Evolutionary conservation across 1,140 invertebrate species (phyloP), one percentile per base, ranked within the genome.

Genomic region (Drosophila elegans): DNA sequence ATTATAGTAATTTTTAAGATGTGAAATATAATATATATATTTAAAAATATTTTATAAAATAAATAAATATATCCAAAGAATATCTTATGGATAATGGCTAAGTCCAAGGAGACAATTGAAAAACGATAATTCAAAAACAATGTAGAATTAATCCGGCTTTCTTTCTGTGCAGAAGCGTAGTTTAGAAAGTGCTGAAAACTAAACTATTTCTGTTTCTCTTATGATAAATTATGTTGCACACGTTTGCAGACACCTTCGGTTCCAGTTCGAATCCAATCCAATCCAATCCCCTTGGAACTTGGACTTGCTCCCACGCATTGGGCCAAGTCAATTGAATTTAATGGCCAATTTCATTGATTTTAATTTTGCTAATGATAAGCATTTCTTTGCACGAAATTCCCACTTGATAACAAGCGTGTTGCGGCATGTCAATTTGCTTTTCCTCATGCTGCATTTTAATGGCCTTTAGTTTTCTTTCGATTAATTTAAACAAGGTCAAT

Each of bases 401-500:
- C 46, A 52, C 38, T 62, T 69, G 80, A 84, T 82, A 82, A 83
- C 56, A 48, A 38, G 81, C 74, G 66, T 82, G 67, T 68, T 76
- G 80, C 63, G 64, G 84, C 84, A 89, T 89, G 68, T 84, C 77
- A 89, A 89, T 89, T 89, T 54, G 84, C 80, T 80, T 83, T 86
- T 86, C 78, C 56, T 71, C 44, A 32, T 29, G 34, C 51, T 66
- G 83, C 78, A 85, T 81, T 69, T 86, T 74, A 83, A 88, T 89
- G 57, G 66, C 41, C 51, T 32, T 54, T 62, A 68, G 45, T 83
- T 88, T 88, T 88, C 79, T 55, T 83, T 83, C 76, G 55, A 57
- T 88, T 86, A 79, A 80, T 83, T 72, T 75, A 90, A 90, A 90
- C 80, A 90, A 90, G 88, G 88, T 90, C 88, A 90, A 90, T 90